Conservation (phyloP, 2,113 vertebrate genomes). For the Calcarius ornatus region DNA sequence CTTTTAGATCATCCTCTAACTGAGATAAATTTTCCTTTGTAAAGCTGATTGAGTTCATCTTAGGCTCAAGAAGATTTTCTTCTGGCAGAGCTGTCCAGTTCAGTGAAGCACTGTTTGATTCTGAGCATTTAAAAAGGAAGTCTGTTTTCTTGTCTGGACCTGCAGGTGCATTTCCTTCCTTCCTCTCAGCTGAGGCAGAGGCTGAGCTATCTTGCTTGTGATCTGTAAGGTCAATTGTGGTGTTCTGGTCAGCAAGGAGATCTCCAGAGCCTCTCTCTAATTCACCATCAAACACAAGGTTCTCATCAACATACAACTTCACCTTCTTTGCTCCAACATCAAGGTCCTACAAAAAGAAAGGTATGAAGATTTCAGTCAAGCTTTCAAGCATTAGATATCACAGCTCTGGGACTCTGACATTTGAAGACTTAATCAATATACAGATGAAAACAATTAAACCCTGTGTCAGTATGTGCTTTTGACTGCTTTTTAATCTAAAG, state of each 20-base stretch:
- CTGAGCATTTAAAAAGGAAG: not conserved
- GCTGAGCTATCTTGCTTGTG: not conserved
- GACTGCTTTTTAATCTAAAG: not conserved
- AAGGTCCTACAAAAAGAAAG: slow-evolving; percentile 79
- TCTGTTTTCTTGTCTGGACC: not conserved
- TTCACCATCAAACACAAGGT: slow-evolving; percentile 84
- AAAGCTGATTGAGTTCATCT: not conserved
- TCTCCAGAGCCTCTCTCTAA: slow-evolving; percentile 83
- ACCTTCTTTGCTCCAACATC: slow-evolving; percentile 83
- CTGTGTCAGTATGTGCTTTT: not conserved
- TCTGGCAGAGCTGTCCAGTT: not conserved
- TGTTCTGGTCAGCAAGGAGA: slow-evolving; percentile 75
- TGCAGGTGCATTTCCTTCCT: not conserved
- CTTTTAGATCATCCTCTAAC: not conserved
- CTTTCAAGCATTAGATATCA: not conserved
- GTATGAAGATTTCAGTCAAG: not conserved
- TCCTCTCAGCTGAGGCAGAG: not conserved
- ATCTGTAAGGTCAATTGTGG: slow-evolving; percentile 63
- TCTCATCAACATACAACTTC: slow-evolving; percentile 87
- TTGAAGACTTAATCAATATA: not conserved
- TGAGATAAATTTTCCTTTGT: not conserved
- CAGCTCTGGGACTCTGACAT: not conserved
- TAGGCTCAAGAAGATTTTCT: not conserved
- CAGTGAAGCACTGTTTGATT: not conserved
- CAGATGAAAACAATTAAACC: not conserved